Conservation (phyloP, 2,797 vertebrate genomes). For the Pelobates cultripes region DNA sequence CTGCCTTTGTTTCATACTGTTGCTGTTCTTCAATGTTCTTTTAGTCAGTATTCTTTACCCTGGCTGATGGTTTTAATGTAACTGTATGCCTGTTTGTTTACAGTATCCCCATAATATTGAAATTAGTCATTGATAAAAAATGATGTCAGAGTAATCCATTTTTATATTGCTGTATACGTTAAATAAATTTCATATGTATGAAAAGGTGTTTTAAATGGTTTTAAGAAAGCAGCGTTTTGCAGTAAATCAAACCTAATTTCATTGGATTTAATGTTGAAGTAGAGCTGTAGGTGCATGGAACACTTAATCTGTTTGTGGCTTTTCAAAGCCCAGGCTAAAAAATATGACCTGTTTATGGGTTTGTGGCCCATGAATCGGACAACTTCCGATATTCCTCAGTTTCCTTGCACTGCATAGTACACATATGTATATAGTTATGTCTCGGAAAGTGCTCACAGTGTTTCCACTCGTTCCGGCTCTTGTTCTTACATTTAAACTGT, state of each 20-base stretch:
- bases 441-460: not conserved
- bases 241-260: not conserved
- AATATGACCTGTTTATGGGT: conserved; percentile 3
- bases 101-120: not conserved
- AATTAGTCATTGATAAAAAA: not conserved
- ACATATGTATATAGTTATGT: conserved; percentile 40
- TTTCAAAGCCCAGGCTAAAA: conserved; percentile 17
- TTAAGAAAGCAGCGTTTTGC: not conserved
- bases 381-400: not conserved
- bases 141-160: not conserved
- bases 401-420: conserved; percentile 3
- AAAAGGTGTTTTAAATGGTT: not conserved
- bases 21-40: too few species aligned
- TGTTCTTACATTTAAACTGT: conserved; percentile 17
- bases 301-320: conserved; percentile 8
- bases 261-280: not conserved
- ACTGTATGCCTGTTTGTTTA: too few species aligned
- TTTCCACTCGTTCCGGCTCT: conserved; percentile 18
- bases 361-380: not conserved
- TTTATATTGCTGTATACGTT: not conserved
- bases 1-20: too few species aligned
- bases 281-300: not conserved
- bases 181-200: not conserved
- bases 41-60: too few species aligned
- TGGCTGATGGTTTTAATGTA: too few species aligned